Conservation (phyloP, 1,140 invertebrate genomes). For the Drosophila pandora region DNA sequence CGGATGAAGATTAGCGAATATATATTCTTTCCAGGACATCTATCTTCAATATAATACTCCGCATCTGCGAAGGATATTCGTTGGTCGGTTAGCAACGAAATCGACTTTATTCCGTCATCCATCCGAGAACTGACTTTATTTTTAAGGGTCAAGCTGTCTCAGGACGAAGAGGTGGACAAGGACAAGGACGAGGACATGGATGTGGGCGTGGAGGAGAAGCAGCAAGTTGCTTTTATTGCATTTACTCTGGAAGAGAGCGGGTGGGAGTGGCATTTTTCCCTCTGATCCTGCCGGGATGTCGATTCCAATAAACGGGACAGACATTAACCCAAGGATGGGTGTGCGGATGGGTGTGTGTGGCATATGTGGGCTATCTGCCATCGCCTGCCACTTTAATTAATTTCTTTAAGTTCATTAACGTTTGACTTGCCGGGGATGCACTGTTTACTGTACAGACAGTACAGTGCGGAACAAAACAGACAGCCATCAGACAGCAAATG, state of each 20-base stretch:
- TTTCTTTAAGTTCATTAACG: constrained; percentile 81
- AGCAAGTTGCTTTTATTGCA: constrained; percentile 70
- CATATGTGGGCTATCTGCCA: constrained; percentile 30
- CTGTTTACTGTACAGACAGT: constrained; percentile 6
- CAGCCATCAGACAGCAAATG: constrained; percentile 54
- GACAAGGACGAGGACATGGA: background rate
- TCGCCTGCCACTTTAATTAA: constrained; percentile 71
- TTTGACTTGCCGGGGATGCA: constrained; percentile 69
- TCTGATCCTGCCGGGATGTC: constrained; percentile 53
- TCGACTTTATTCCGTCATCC: background rate
- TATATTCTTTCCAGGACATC: too few species aligned
- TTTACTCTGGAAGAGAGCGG: constrained; percentile 44
- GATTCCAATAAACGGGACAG: constrained; percentile 68
- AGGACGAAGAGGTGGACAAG: background rate
- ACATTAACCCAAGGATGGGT: constrained; percentile 49
- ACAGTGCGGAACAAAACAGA: background rate
- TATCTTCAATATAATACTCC: background rate
- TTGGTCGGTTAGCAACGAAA: background rate
- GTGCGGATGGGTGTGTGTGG: background rate
- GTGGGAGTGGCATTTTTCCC: background rate
- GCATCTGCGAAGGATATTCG: constrained; percentile 10
- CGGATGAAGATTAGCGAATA: too few species aligned
- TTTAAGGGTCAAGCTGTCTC: constrained; percentile 46
- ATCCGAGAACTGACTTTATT: constrained; percentile 30
- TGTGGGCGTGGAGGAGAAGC: background rate